Base-by-base conservation (phyloP, 2,888 invertebrate species). In the Buathra laborator region DNA sequence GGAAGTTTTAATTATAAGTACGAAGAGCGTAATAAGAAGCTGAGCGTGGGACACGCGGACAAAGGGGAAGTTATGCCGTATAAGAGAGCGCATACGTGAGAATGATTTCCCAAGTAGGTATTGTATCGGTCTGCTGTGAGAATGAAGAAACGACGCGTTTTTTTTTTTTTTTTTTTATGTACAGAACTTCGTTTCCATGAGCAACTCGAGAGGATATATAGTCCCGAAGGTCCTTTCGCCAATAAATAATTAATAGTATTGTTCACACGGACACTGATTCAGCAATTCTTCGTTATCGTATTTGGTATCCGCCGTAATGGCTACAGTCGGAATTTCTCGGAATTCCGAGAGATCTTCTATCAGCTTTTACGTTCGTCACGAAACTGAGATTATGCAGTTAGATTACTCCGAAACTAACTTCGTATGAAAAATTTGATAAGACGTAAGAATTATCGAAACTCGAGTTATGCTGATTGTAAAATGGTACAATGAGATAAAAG, bases 1-100 rank as follows among this genome's bases (percentile, higher is more conserved):
- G 74, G 85, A 86, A 87, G 86, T 72, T 88, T 89, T 90, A 91
- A 91, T 91, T 91, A 91, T 87, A 89, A 89, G 86, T 87, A 85
- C 86, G 79, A 71, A 75, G 51, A 24, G 87, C 77, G 88, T 91
- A 91, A 91, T 90, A 90, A 90, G 89, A 88, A 89, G 87, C 87
- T 85, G 87, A 88, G 90, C 90, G 91, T 91, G 91, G 87, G 91
- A 91, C 87, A 86, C 82, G 78, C 87, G 62, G 72, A 85, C 84
- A 80, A 86, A 84, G 84, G 79, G 82, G 70, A 51, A 67, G 51
- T 53, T 71, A 19, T 53, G 37, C 80, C 62, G 72, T 68, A 83
- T 68, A 70, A 37, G 46, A 64, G 53, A 68, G 59, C 32, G 43
- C 56, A 78, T 80, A 85, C 87, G 86, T 87, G 87, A 87, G 86